Conservation (phyloP, 2,888 invertebrate species). For the Sarcophaga variegata region DNA sequence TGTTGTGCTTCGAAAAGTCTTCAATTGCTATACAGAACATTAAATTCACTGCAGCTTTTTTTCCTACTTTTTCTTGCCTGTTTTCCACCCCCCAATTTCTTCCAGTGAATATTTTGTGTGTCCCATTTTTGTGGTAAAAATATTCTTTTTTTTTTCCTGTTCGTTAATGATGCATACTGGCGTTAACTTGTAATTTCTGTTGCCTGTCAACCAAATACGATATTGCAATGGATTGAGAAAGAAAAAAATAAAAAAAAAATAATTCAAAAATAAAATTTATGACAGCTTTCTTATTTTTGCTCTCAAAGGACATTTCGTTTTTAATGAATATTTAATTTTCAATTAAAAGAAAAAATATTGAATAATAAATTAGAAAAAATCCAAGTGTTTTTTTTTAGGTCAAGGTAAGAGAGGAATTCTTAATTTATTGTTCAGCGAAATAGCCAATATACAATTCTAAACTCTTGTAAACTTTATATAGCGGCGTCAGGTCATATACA, state of each 20-base stretch:
- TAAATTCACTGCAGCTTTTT: constrained; percentile 22
- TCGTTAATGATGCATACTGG: constrained; percentile 62
- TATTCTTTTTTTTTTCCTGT: background rate
- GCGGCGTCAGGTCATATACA: no score
- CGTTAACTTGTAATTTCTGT: constrained; percentile 56
- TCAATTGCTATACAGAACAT: constrained; percentile 65
- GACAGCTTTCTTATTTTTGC: background rate
- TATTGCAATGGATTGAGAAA: constrained; percentile 35
- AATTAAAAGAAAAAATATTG: no score
- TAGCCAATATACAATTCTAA: no score
- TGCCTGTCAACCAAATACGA: constrained; percentile 26
- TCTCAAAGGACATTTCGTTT: constrained; percentile 1
- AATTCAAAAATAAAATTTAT: constrained; percentile 23
- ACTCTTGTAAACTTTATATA: no score
- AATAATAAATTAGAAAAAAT: no score
- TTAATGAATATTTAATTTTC: no score
- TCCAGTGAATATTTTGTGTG: background rate
- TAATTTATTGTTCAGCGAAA: no score
- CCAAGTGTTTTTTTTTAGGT: no score
- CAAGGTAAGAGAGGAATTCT: no score
- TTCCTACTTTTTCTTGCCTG: constrained; percentile 15
- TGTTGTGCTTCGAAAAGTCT: constrained; percentile 14
- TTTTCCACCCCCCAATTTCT: constrained; percentile 7
- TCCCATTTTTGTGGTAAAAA: background rate
- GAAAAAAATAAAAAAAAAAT: no score